A percentile compares a stretch with the other conserved stretches of the same genome.
phyloP scores from a whole-genome alignment of 2,888 invertebrate species.

The Spialia ferax region DNA sequence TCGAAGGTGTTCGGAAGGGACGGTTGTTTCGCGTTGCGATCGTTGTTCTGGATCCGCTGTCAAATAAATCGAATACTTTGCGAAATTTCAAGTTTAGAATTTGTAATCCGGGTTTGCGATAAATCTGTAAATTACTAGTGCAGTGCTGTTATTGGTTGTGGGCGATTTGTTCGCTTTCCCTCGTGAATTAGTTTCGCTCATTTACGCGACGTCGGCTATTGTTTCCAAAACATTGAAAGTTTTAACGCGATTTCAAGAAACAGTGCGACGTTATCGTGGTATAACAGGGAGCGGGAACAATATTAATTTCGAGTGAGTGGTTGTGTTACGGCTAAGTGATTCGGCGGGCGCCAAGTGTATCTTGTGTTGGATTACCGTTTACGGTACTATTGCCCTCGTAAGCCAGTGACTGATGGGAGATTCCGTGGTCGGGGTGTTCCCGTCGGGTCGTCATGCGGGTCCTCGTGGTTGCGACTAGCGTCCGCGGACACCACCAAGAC shows the following conservation, averaged over 20 bases:
- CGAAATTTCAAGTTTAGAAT: slow-evolving; percentile 46
- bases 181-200: slow-evolving; percentile 54
- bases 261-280: slow-evolving; percentile 41
- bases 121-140: slow-evolving; percentile 34
- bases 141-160: slow-evolving; percentile 36
- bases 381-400: slow-evolving; percentile 57
- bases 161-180: slow-evolving; percentile 39
- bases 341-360: slow-evolving; percentile 64
- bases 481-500: slow-evolving; percentile 72
- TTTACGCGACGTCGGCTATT: slow-evolving; percentile 60
- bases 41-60: slow-evolving; percentile 59
- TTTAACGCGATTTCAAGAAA: slow-evolving; percentile 62
- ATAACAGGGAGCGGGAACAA: slow-evolving; percentile 60
- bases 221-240: slow-evolving; percentile 77
- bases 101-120: slow-evolving; percentile 23
- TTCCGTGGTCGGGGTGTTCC: slow-evolving; percentile 64
- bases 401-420: slow-evolving; percentile 78
- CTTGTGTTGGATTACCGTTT: slow-evolving; percentile 60
- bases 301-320: slow-evolving; percentile 75
- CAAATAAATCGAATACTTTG: slow-evolving; percentile 68
- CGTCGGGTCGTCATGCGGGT: slow-evolving; percentile 74
- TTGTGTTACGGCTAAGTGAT: slow-evolving; percentile 76
- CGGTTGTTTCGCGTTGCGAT: slow-evolving; percentile 66
- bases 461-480: slow-evolving; percentile 73
- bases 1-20: slow-evolving; percentile 70